Evolutionary conservation across 2,888 invertebrate genomes (phyloP), one percentile per base, ranked within the genome.

Genomic region (Thera britannica): DNA sequence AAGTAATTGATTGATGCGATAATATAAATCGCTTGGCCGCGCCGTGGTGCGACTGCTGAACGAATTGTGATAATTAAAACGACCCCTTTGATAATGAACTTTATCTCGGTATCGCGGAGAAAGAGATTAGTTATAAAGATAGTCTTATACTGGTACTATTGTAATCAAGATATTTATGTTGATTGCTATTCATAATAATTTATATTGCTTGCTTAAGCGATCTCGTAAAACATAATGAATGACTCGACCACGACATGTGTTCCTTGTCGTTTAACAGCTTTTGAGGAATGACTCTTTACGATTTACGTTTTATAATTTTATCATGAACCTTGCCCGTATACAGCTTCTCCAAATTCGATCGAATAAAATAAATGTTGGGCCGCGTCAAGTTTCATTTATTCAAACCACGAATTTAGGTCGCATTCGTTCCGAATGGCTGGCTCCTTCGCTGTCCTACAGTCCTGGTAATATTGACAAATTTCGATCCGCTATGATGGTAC

Each of bases 1-100:
- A 73, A 76, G 82, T 88, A 90, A 92, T 90, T 89, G 90, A 90
- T 90, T 89, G 89, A 89, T 85, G 81, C 80, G 83, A 87, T 89
- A 83, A 87, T 88, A 88, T 88, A 84, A 87, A 90, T 87, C 83
- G 84, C 75, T 78, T 81, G 82, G 79, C 78, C 52, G 58, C 65
- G 69, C 65, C 54, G 52, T 60, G 68, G 58, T 61, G 75, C 80
- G 82, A 79, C 77, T 76, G 78, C 73, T 83, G 82, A 85, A 83
- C 88, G 81, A 87, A 89, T 87, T 81, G 77, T 76, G 80, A 81
- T 85, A 86, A 88, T 88, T 85, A 85, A 72, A 71, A 66, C 67
- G 58, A 68, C 58, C 62, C 68, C 61, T 56, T 66, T 58, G 67
- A 68, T 69, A 65, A 67, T 67, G 65, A 69, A 58, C 65, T 51